A percentile compares a stretch with the other conserved stretches of the same genome.
Evolutionary conservation across 2,888 invertebrate genomes (phyloP).

Genomic region (Macrosiphum euphorbiae): DNA sequence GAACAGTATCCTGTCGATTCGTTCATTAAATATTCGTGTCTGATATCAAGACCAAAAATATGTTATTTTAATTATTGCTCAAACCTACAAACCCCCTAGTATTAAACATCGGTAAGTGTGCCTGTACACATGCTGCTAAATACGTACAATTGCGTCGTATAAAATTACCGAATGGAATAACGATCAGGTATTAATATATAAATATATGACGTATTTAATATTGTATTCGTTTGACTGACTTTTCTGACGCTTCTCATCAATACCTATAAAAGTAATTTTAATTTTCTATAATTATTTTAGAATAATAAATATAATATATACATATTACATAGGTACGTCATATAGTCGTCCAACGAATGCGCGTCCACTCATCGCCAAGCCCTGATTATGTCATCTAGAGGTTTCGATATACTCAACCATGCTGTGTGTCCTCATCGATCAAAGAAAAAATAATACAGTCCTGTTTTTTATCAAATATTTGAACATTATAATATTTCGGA

Average conservation of each 20-base stretch:
- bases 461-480: not conserved
- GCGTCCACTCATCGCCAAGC: not conserved
- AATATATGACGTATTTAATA: not conserved
- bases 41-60: not conserved
- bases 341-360: not conserved
- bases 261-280: not conserved
- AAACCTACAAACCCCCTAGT: not conserved
- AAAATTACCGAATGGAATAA: not conserved
- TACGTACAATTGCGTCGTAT: not conserved
- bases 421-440: not conserved
- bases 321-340: not conserved
- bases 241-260: not conserved
- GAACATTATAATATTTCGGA: not conserved
- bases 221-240: not conserved
- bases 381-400: not conserved
- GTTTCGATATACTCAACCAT: not conserved
- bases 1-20: not conserved
- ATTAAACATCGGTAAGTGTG: not conserved
- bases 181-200: fast-evolving
- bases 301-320: not conserved
- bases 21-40: not conserved
- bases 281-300: not conserved
- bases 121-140: not conserved
- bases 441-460: not conserved
- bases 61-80: not conserved